Evolutionary conservation across 2,888 invertebrate species (phyloP).

Genomic region (Eristalis intricaria): DNA sequence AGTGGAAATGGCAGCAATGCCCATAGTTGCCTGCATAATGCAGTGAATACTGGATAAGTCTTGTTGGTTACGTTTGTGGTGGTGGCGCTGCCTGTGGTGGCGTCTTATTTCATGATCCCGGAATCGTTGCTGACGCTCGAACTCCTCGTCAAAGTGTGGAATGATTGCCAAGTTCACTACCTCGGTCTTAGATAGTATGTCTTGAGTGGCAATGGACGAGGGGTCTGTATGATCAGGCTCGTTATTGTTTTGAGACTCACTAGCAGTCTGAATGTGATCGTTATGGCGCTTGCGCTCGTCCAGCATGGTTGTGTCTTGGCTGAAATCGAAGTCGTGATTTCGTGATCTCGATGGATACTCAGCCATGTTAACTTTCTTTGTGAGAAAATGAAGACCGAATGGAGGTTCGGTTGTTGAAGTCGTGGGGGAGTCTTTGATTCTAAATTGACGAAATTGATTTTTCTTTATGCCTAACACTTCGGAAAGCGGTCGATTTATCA

Average conservation of each 20-base stretch:
- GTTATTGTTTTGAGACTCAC: conserved; percentile 61
- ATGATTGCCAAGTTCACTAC: conserved; percentile 81
- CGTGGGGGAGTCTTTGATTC: conserved; percentile 78
- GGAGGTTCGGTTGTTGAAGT: conserved; percentile 74
- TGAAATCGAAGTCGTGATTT: conserved; percentile 80
- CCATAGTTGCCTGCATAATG: conserved; percentile 82
- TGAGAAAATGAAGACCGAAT: conserved; percentile 76
- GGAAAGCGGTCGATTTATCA: conserved; percentile 81
- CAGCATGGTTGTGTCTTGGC: conserved; percentile 79
- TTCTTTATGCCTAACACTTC: conserved; percentile 81
- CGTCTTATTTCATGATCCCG: conserved; percentile 77
- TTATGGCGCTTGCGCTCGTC: conserved; percentile 78
- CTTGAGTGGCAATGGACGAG: conserved; percentile 78
- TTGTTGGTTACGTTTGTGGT: conserved; percentile 78
- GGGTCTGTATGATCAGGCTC: conserved; percentile 73
- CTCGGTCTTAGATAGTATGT: conserved; percentile 80
- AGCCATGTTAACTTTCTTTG: conserved; percentile 78
- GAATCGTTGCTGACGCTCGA: conserved; percentile 79
- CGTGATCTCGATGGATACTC: conserved; percentile 78
- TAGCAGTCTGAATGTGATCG: conserved; percentile 72
- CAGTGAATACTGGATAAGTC: conserved; percentile 81
- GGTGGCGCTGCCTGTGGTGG: conserved; percentile 79
- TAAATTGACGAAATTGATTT: conserved; percentile 81
- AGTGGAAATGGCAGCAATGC: conserved; percentile 81
- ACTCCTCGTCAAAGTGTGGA: conserved; percentile 81